Conservation (phyloP, 2,797 vertebrate genomes). For the Mormyrus proboscirostris region DNA sequence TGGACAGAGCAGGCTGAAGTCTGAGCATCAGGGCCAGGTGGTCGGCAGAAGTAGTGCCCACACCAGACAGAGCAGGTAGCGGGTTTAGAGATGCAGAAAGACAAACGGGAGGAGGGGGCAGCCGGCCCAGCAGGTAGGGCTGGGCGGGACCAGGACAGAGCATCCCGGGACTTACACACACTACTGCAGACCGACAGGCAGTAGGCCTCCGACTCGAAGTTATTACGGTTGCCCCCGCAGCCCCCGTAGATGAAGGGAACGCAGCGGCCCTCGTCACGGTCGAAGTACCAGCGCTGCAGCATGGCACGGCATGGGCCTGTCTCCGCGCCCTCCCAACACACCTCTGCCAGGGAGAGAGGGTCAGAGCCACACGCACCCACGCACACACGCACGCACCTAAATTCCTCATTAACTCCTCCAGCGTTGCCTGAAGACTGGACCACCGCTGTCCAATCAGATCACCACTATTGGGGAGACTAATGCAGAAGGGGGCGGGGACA, state of each 20-base stretch:
- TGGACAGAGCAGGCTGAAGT: background rate
- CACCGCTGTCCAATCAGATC: background rate
- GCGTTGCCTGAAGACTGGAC: background rate
- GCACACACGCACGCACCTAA: background rate
- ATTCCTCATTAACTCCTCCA: background rate
- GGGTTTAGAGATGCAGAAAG: constrained; percentile 1
- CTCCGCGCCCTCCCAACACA: constrained; percentile 91
- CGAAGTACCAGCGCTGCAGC: constrained; percentile 98
- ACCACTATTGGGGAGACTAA: background rate
- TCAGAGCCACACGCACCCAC: constrained; percentile 5
- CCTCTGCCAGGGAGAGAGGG: constrained; percentile 73
- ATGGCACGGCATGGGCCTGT: constrained; percentile 89
- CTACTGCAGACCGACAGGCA: constrained; percentile 96
- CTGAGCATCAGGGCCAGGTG: background rate
- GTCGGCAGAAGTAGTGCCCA: background rate
- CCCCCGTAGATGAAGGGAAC: constrained; percentile 94
- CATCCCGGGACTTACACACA: constrained; percentile 81
- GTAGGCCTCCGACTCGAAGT: constrained; percentile 98
- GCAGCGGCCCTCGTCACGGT: constrained; percentile 82
- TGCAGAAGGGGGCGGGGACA: background rate
- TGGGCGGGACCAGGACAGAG: constrained; percentile 16
- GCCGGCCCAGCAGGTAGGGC: constrained; percentile 43
- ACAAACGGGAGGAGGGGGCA: constrained; percentile 26
- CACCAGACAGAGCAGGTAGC: background rate
- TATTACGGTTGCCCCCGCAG: constrained; percentile 98